These are phyloP conservation scores for Notolabrus celidotus DNA, from an alignment of 2,797 vertebrate genomes.

Conservation along the genomic window DNA sequence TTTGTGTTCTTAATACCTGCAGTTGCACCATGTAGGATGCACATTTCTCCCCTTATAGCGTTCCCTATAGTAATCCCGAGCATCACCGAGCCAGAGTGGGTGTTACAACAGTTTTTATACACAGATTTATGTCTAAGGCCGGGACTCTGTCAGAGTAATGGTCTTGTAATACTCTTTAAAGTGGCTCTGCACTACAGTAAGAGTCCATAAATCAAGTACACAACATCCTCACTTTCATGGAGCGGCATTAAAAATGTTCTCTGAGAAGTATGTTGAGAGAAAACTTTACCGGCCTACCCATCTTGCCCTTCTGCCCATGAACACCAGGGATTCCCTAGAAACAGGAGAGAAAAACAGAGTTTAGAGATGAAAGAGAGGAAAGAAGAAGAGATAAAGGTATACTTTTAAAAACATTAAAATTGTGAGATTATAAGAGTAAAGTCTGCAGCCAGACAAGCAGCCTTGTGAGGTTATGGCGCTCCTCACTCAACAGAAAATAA, in stretches of 20 bases:
- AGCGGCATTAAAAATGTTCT: slow-evolving; percentile 60
- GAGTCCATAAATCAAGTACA: slow-evolving; percentile 48
- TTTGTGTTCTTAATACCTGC: slow-evolving; percentile 1
- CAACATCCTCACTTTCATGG: slow-evolving; percentile 35
- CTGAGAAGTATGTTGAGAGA: slow-evolving; percentile 94
- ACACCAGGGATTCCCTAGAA: slow-evolving; percentile 91
- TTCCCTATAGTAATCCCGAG: background rate
- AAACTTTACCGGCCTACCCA: slow-evolving; percentile 99
- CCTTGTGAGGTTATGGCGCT: background rate
- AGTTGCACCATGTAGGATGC: background rate
- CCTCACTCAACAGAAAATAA: background rate
- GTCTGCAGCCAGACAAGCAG: too few relatives aligned
- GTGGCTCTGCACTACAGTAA: slow-evolving; percentile 17
- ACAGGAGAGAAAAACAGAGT: slow-evolving; percentile 48
- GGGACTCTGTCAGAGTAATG: slow-evolving; percentile 42
- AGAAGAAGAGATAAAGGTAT: background rate
- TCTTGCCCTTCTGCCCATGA: slow-evolving; percentile 98
- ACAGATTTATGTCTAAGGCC: slow-evolving; percentile 32
- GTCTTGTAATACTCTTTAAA: slow-evolving; percentile 45
- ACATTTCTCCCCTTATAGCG: slow-evolving; percentile 1
- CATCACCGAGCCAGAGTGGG: slow-evolving; percentile 13
- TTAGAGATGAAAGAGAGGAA: slow-evolving; percentile 29
- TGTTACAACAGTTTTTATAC: slow-evolving; percentile 22
- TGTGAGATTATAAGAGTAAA: background rate
- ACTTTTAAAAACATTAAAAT: background rate